Evolutionary conservation across 30 jellyfish, hydroid and myxozoan genomes (phyloP).

Genomic region (Aurelia aurita): DNA sequence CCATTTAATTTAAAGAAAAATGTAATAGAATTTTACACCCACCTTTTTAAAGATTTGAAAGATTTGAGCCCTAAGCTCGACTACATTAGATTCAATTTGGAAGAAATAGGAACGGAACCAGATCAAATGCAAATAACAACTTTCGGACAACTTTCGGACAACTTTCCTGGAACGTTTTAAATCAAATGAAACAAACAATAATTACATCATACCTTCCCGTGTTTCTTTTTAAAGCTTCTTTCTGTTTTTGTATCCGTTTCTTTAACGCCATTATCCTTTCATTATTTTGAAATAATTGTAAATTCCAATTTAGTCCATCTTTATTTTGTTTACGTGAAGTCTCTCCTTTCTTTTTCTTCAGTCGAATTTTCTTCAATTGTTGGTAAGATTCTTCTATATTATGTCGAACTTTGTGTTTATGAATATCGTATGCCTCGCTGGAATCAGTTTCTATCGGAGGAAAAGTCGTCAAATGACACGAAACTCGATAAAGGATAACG

Average conservation of each 20-base stretch:
- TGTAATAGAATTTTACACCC: too few species aligned
- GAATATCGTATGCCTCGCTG: background rate
- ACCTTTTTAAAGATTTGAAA: too few species aligned
- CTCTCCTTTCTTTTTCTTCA: conserved; percentile 51
- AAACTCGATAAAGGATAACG: too few species aligned
- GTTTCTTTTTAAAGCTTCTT: conserved; percentile 74
- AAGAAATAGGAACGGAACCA: too few species aligned
- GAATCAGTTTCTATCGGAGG: conserved; percentile 2
- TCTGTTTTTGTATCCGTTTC: conserved; percentile 55
- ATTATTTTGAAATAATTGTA: conserved; percentile 75
- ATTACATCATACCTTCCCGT: conserved; percentile 56
- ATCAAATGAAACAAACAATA: background rate
- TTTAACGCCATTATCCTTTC: conserved; percentile 60
- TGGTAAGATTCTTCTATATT: conserved; percentile 81
- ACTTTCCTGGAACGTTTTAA: too few species aligned
- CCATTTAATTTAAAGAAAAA: too few species aligned
- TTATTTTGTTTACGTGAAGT: conserved; percentile 8
- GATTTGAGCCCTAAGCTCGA: too few species aligned
- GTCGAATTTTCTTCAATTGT: conserved; percentile 53
- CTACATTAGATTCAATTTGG: too few species aligned
- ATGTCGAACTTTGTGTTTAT: conserved; percentile 31
- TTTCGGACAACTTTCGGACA: too few species aligned
- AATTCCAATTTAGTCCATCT: conserved; percentile 47
- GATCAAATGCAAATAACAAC: too few species aligned
- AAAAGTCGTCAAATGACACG: background rate